phyloP scores from a whole-genome alignment of 2,888 invertebrate species.

The Pachycephus smyrnensis region DNA sequence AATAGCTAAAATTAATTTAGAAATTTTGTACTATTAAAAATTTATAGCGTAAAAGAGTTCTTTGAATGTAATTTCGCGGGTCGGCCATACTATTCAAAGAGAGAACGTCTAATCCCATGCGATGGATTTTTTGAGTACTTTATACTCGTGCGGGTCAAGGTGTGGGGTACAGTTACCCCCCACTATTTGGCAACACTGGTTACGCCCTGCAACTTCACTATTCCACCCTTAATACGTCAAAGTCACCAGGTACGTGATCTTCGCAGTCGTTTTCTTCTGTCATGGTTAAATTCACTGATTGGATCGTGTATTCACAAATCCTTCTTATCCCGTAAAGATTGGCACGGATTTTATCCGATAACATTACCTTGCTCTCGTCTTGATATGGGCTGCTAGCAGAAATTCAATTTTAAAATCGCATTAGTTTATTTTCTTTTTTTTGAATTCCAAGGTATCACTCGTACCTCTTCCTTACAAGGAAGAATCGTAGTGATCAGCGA shows the following conservation, averaged over 20 bases:
- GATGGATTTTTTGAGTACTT: too few species aligned
- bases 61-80: too few species aligned
- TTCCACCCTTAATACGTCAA: slow-evolving; percentile 5
- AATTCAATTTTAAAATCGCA: slow-evolving; percentile 19
- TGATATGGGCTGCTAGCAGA: slow-evolving; percentile 1
- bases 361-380: neutral
- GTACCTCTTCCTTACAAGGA: too few species aligned
- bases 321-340: slow-evolving; percentile 20
- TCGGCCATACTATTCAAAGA: too few species aligned
- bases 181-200: neutral
- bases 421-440: too few species aligned
- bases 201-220: neutral
- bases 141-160: too few species aligned
- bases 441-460: neutral
- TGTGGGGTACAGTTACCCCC: too few species aligned
- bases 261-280: slow-evolving; percentile 11
- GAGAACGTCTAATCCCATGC: too few species aligned
- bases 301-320: slow-evolving; percentile 19
- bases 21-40: too few species aligned
- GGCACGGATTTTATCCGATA: slow-evolving; percentile 6
- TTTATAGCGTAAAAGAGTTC: too few species aligned
- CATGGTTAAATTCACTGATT: slow-evolving; percentile 7
- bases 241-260: slow-evolving; percentile 6
- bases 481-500: too few species aligned
- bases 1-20: too few species aligned